Percentiles rank a stretch among this genome's conserved stretches.
These are phyloP conservation scores for Dimorphilus gyrociliatus DNA, from an alignment of 2,888 invertebrate species.

Conservation along the genomic window DNA sequence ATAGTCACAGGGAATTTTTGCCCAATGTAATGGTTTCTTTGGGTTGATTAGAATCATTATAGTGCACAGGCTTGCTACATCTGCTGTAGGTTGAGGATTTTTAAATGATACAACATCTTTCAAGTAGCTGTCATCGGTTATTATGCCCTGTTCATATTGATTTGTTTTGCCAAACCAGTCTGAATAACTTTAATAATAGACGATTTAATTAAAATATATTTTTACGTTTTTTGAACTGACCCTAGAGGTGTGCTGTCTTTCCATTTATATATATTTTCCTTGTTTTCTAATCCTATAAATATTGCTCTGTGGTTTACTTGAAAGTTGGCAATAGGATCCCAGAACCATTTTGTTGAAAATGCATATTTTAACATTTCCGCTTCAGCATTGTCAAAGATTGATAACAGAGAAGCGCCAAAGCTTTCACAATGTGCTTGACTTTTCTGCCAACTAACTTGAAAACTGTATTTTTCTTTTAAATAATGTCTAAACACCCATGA, in stretches of 20 bases:
- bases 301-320: slow-evolving; percentile 7
- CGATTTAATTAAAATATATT: not conserved
- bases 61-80: slow-evolving; percentile 10
- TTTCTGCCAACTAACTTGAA: no score
- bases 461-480: not conserved
- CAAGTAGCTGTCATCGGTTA: slow-evolving; percentile 5
- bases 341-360: slow-evolving; percentile 6
- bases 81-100: slow-evolving; percentile 8
- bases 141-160: slow-evolving; percentile 6
- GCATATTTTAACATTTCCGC: slow-evolving; percentile 8
- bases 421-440: no score
- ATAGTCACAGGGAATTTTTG: slow-evolving; percentile 12
- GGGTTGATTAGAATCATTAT: slow-evolving; percentile 8
- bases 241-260: slow-evolving; percentile 4
- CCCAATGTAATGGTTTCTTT: slow-evolving; percentile 9
- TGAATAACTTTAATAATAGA: slow-evolving; percentile 6
- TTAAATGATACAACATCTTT: slow-evolving; percentile 5
- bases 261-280: slow-evolving; percentile 7
- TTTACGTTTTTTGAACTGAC: not conserved
- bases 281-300: slow-evolving; percentile 8
- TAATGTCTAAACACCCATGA: not conserved
- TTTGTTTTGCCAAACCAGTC: slow-evolving; percentile 9
- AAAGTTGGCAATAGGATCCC: slow-evolving; percentile 6
- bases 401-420: slow-evolving; percentile 6
- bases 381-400: slow-evolving; percentile 8